These are phyloP conservation scores for Copidosoma aretas DNA, from an alignment of 2,888 invertebrate genomes.

Conservation along the genomic window DNA sequence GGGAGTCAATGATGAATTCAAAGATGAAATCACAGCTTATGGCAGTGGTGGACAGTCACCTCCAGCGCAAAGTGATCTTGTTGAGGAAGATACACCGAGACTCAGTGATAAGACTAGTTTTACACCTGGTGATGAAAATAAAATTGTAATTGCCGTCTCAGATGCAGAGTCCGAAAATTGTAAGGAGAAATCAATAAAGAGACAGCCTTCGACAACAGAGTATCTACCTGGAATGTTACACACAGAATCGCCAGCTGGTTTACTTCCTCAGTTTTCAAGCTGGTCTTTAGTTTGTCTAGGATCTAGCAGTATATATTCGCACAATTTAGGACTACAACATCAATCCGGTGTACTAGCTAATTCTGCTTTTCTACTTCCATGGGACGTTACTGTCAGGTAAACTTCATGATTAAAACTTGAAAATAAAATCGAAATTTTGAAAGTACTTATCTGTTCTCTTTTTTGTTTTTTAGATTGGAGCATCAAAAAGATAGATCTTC, in stretches of 20 bases:
- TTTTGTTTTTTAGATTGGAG: conserved; percentile 52
- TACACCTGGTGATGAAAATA: conserved; percentile 58
- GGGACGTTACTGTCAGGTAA: conserved; percentile 81
- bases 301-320: conserved; percentile 88
- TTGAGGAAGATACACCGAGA: conserved; percentile 51
- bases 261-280: conserved; percentile 86
- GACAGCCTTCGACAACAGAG: conserved; percentile 84
- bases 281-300: conserved; percentile 93
- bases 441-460: not conserved
- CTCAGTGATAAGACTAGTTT: conserved; percentile 55
- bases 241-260: conserved; percentile 74
- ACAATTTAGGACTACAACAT: conserved; percentile 84
- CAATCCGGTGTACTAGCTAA: conserved; percentile 90
- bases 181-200: conserved; percentile 67
- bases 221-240: conserved; percentile 93
- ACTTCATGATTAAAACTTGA: not conserved
- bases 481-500: conserved; percentile 61
- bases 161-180: conserved; percentile 59
- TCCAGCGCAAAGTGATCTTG: conserved; percentile 51
- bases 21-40: conserved; percentile 57
- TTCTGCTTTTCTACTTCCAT: conserved; percentile 90
- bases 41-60: conserved; percentile 58
- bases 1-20: conserved; percentile 56
- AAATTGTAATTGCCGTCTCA: conserved; percentile 63
- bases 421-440: not conserved